Conservation (phyloP, 2,888 invertebrate species). For the Eulithis testata region DNA sequence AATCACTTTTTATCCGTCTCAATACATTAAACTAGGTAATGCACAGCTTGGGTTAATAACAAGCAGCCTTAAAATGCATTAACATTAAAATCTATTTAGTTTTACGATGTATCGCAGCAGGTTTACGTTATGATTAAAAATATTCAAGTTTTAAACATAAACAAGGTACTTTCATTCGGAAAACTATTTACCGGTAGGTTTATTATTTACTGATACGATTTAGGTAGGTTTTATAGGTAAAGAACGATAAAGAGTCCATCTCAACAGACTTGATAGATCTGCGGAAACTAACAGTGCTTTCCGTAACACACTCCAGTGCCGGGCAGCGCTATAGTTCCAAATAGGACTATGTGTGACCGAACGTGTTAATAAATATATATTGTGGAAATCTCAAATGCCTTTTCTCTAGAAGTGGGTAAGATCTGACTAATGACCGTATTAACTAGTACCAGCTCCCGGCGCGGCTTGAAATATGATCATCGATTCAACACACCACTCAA, state of each 20-base stretch:
- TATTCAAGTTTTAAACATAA: neutral
- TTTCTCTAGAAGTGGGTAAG: slow-evolving; percentile 5
- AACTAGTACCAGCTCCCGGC: slow-evolving; percentile 42
- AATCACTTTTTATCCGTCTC: slow-evolving; percentile 2
- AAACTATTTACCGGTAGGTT: neutral
- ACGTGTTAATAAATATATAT: no score
- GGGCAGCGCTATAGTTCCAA: no score
- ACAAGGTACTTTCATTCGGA: neutral
- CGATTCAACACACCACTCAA: slow-evolving; percentile 44
- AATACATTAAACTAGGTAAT: neutral
- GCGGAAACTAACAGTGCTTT: no score
- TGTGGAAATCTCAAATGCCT: neutral
- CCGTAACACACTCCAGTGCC: no score
- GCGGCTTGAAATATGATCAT: slow-evolving; percentile 43
- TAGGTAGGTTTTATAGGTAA: no score
- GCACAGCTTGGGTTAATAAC: slow-evolving; percentile 5
- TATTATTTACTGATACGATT: no score
- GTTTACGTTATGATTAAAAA: slow-evolving; percentile 2
- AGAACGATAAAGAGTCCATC: no score
- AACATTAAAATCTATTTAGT: slow-evolving; percentile 16
- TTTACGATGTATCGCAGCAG: slow-evolving; percentile 6
- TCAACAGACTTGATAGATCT: no score
- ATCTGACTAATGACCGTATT: slow-evolving; percentile 38
- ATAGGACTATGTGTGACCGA: no score
- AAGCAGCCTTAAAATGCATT: slow-evolving; percentile 20